phyloP scores from a whole-genome alignment of 1,140 invertebrate genomes.

The Ostrea edulis region DNA sequence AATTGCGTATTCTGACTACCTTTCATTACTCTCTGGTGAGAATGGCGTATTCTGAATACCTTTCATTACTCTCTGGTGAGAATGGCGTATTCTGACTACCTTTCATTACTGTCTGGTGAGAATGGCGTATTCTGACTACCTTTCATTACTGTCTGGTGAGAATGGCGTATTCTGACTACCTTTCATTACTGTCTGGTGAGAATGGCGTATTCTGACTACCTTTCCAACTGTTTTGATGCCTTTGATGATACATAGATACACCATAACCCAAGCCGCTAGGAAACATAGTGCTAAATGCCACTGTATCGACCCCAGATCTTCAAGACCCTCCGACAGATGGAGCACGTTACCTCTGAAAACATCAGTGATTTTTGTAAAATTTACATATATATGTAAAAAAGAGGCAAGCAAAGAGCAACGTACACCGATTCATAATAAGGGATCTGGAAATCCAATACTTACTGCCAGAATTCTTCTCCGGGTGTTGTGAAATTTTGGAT shows the following conservation, averaged over 20 bases:
- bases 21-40: constrained; percentile 33
- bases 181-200: no score
- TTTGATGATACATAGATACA: constrained; percentile 78
- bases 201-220: constrained; percentile 34
- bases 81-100: constrained; percentile 2
- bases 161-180: no score
- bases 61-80: no score
- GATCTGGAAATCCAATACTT: constrained; percentile 41
- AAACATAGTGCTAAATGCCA: constrained; percentile 76
- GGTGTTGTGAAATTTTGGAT: constrained; percentile 48
- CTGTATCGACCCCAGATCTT: constrained; percentile 83
- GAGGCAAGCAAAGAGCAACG: no score
- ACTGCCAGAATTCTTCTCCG: constrained; percentile 71
- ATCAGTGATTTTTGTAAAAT: neutral
- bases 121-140: no score
- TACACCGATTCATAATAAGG: neutral
- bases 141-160: no score
- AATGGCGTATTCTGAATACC: no score
- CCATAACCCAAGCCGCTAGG: constrained; percentile 78
- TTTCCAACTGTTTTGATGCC: constrained; percentile 83
- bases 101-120: constrained; percentile 29
- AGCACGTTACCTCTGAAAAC: constrained; percentile 67
- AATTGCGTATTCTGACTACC: constrained; percentile 11
- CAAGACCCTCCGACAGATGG: constrained; percentile 69
- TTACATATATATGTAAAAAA: neutral